These are phyloP conservation scores for Busseola fusca DNA, from an alignment of 2,888 invertebrate species.

Conservation along the genomic window DNA sequence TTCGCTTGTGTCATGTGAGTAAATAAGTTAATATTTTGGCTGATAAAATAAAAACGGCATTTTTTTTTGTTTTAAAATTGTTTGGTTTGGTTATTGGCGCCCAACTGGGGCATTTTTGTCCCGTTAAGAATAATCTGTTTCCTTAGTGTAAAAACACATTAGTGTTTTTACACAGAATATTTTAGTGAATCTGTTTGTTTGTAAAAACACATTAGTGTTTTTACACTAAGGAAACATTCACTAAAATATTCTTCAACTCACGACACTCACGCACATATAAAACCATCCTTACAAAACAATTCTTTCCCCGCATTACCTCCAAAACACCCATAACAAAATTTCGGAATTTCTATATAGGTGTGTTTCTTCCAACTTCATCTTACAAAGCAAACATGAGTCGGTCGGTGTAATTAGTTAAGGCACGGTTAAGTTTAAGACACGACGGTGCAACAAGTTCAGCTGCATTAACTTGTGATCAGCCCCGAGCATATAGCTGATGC, in stretches of 20 bases:
- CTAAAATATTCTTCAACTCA: background rate
- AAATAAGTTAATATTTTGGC: background rate
- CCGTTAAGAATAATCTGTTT: no score
- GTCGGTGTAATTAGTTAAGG: conserved; percentile 74
- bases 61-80: background rate
- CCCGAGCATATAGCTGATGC: conserved; percentile 66
- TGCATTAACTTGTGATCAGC: conserved; percentile 76
- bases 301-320: background rate
- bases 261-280: background rate
- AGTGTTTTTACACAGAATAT: no score
- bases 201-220: no score
- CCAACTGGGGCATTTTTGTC: no score
- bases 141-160: no score
- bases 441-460: conserved; percentile 71
- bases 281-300: conserved; percentile 1
- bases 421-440: conserved; percentile 72
- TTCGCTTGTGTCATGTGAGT: background rate
- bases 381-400: conserved; percentile 69
- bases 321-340: conserved; percentile 43
- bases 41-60: no score
- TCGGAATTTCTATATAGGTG: conserved; percentile 27
- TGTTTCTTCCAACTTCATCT: conserved; percentile 46
- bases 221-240: background rate
- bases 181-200: no score
- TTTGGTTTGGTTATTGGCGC: background rate